These are phyloP conservation scores for Mamestra brassicae DNA, from an alignment of 2,888 invertebrate species.

Conservation along the genomic window DNA sequence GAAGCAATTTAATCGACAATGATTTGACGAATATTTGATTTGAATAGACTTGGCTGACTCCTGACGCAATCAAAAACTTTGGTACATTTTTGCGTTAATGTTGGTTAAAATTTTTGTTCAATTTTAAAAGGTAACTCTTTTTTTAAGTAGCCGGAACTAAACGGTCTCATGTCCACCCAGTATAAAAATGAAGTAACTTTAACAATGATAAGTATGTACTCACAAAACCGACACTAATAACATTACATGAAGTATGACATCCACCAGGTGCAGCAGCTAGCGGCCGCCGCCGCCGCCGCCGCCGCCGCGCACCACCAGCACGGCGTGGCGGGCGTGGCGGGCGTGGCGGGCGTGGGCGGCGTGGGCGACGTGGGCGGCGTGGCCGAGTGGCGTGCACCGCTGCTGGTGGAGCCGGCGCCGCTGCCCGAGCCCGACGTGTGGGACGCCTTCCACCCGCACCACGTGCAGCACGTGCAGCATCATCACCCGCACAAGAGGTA, in stretches of 20 bases:
- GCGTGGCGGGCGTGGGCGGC: conserved; percentile 93
- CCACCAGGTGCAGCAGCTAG: conserved; percentile 93
- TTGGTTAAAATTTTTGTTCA: too few species aligned
- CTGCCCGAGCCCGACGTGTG: conserved; percentile 86
- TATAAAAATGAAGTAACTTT: not conserved
- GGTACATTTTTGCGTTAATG: too few species aligned
- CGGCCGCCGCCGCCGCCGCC: conserved; percentile 95
- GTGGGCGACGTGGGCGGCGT: conserved; percentile 76
- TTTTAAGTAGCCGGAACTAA: too few species aligned
- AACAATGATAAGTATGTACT: too few species aligned
- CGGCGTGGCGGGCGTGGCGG: conserved; percentile 73
- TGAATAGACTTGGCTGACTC: too few species aligned
- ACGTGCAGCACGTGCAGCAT: conserved; percentile 78
- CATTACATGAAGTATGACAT: conserved; percentile 49
- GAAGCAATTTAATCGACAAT: too few species aligned
- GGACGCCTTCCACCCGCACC: conserved; percentile 84
- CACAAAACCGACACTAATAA: conserved; percentile 39
- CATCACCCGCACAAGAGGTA: conserved; percentile 85
- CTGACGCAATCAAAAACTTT: too few species aligned
- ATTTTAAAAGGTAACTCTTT: too few species aligned
- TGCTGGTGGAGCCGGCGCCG: conserved; percentile 94
- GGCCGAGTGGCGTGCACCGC: conserved; percentile 96
- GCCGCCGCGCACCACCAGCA: conserved; percentile 95
- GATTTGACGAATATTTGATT: too few species aligned
- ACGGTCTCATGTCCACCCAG: not conserved